phyloP scores from a whole-genome alignment of 1,140 invertebrate genomes.

The Nasonia vitripennis region DNA sequence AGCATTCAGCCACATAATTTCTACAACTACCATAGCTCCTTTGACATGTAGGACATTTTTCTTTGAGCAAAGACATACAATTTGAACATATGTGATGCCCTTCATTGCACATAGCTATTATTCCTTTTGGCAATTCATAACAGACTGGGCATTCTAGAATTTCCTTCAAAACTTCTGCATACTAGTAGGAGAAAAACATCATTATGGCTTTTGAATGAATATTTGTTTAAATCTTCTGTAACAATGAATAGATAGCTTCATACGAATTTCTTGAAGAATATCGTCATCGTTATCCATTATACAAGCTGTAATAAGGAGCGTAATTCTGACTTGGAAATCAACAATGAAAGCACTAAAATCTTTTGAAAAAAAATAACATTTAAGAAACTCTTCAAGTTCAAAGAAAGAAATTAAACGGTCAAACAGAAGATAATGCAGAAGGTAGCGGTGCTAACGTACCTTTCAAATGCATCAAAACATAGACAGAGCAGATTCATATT shows the following conservation, averaged over 20 bases:
- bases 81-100: constrained; percentile 6
- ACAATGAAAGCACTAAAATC: no score
- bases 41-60: constrained; percentile 12
- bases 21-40: neutral
- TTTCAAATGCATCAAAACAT: no score
- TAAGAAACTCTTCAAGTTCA: no score
- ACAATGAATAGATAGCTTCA: constrained; percentile 24
- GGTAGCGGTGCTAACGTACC: no score
- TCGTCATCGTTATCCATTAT: neutral
- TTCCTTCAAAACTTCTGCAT: constrained; percentile 14
- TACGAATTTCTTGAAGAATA: neutral
- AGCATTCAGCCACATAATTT: constrained; percentile 24
- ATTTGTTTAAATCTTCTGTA: neutral
- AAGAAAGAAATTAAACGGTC: no score
- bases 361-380: no score
- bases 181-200: neutral
- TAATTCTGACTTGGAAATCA: no score
- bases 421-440: no score
- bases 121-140: constrained; percentile 11
- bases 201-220: neutral
- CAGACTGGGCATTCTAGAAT: constrained; percentile 34
- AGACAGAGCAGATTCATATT: no score
- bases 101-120: neutral
- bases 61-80: neutral
- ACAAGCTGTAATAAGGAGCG: no score